Conservation (phyloP, 1,140 invertebrate species). For the Ostrea edulis region DNA sequence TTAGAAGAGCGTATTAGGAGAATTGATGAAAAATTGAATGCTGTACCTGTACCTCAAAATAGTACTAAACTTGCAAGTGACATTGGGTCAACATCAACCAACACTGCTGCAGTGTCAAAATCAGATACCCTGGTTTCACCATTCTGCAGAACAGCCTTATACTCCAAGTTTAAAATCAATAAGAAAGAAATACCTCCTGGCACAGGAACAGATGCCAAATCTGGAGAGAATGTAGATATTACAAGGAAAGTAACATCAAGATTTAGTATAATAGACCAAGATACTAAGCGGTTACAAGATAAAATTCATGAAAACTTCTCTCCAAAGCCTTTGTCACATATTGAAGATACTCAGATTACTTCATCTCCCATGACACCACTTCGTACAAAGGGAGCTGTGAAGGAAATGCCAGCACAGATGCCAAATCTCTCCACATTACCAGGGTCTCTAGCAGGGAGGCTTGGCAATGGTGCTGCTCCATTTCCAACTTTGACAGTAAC, state of each 20-base stretch:
- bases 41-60: slow-evolving; percentile 60
- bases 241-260: slow-evolving; percentile 94
- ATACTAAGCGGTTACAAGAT: slow-evolving; percentile 91
- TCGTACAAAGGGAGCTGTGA: slow-evolving; percentile 78
- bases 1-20: slow-evolving; percentile 93
- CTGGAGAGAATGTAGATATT: slow-evolving; percentile 91
- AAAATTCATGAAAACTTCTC: slow-evolving; percentile 93
- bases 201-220: slow-evolving; percentile 66
- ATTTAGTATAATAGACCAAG: slow-evolving; percentile 95
- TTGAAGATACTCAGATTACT: slow-evolving; percentile 50
- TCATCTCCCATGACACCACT: slow-evolving; percentile 59
- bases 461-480: slow-evolving; percentile 60
- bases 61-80: slow-evolving; percentile 47
- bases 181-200: slow-evolving; percentile 69
- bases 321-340: slow-evolving; percentile 80
- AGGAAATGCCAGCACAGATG: slow-evolving; percentile 78
- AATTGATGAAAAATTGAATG: slow-evolving; percentile 89
- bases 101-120: slow-evolving; percentile 8
- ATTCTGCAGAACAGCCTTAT: slow-evolving; percentile 53
- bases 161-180: slow-evolving; percentile 81
- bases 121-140: slow-evolving; percentile 6
- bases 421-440: slow-evolving; percentile 63
- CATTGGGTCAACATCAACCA: slow-evolving; percentile 19
- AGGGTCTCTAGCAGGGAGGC: slow-evolving; percentile 60
- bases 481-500: slow-evolving; percentile 64